Percentiles rank a stretch among this genome's conserved stretches.
Evolutionary conservation across 1,140 invertebrate genomes (phyloP).

Genomic region (Hypsibius dujardini): DNA sequence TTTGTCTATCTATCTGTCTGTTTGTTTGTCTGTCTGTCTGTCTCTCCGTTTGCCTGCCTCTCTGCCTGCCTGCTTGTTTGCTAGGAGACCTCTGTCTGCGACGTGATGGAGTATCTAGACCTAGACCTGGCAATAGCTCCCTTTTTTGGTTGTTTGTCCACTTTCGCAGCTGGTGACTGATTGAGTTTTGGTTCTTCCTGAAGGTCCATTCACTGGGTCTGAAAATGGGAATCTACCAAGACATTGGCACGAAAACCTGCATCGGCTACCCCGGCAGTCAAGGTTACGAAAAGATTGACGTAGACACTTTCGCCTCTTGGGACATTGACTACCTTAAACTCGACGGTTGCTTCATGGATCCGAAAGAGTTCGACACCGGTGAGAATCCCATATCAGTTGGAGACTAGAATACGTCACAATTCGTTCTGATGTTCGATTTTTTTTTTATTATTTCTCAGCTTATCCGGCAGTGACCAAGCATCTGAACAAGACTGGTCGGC

Average conservation of each 20-base stretch:
- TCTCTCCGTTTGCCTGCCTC: no score
- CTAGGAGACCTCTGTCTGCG: constrained; percentile 7
- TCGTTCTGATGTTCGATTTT: no score
- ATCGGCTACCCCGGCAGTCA: constrained; percentile 41
- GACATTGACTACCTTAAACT: constrained; percentile 43
- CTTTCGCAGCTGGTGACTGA: background rate
- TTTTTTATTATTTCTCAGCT: constrained; percentile 29
- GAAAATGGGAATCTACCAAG: constrained; percentile 44
- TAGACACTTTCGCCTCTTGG: constrained; percentile 44
- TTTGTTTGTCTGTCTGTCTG: no score
- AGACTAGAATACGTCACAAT: no score
- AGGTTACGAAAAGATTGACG: constrained; percentile 38
- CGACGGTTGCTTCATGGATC: constrained; percentile 41
- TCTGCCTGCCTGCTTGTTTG: no score
- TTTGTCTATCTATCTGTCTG: no score
- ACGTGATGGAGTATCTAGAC: no score
- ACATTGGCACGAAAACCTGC: constrained; percentile 42
- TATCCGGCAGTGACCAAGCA: constrained; percentile 32
- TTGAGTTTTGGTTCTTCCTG: no score
- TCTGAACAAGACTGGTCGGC: constrained; percentile 33
- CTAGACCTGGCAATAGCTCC: no score
- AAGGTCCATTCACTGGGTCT: constrained; percentile 39
- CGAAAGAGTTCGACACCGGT: constrained; percentile 32
- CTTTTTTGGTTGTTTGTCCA: no score
- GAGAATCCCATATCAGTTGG: no score